These are phyloP conservation scores for Spodoptera exigua DNA, from an alignment of 2,888 invertebrate genomes.

Conservation along the genomic window DNA sequence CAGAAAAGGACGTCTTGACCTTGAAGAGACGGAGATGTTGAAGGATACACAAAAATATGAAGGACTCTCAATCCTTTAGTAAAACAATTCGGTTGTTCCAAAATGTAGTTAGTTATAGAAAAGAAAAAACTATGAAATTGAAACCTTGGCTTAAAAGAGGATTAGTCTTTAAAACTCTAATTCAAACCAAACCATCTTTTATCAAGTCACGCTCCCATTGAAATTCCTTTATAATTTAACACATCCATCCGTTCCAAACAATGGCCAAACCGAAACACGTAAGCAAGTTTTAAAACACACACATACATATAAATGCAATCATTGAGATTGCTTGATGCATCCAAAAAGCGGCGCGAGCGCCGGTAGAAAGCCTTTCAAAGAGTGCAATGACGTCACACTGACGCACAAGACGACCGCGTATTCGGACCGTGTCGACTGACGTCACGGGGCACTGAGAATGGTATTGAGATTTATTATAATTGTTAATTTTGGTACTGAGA, in stretches of 20 bases:
- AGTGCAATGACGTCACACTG: conserved; percentile 71
- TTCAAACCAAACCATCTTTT: not conserved
- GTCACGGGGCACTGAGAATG: conserved; percentile 60
- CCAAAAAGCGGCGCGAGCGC: conserved; percentile 43
- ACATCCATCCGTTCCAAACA: conserved; percentile 19
- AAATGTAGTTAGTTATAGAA: too few species aligned
- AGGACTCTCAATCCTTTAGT: too few species aligned
- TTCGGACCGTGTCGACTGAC: conserved; percentile 76
- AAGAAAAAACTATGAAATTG: too few species aligned
- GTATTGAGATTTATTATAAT: conserved; percentile 1
- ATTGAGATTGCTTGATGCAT: conserved; percentile 36
- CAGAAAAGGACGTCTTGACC: too few species aligned
- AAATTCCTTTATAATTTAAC: not conserved
- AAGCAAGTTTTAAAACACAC: conserved; percentile 22
- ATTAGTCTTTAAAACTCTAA: not conserved
- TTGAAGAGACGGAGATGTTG: too few species aligned
- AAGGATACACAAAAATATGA: too few species aligned
- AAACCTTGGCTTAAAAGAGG: not conserved
- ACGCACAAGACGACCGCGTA: conserved; percentile 73
- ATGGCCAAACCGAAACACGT: conserved; percentile 25
- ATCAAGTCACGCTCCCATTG: conserved; percentile 8
- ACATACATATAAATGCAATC: conserved; percentile 25
- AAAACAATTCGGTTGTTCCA: too few species aligned
- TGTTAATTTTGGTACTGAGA: not conserved
- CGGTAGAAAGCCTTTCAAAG: conserved; percentile 52